Base-by-base conservation (phyloP, 2,113 vertebrate species). In the Tachysurus vachellii region DNA sequence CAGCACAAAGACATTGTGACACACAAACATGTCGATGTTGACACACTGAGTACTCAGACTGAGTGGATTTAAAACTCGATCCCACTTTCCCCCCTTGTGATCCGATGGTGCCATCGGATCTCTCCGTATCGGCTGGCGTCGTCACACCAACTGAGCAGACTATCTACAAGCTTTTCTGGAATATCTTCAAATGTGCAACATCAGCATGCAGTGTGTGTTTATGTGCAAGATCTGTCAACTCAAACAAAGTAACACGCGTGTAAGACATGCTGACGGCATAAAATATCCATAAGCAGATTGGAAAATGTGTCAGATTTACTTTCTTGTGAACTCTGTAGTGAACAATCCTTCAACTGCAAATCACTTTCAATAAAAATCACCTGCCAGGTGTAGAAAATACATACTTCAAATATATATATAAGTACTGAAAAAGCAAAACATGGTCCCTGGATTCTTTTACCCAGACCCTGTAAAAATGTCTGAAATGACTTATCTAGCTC, bases 1-100 rank as follows among this genome's bases (percentile, higher is more conserved):
- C n/a, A 66, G 85, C 71, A 70, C 68, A 42, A 88, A 85, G 59
- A 53, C 76, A 83, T 83, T 83, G 56, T 82, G 19, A 73, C 12
- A 19, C 64, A 14, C n/a, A 13, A 66, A 66, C 26, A 28, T 4
- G 36, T 44, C 19, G 17, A 42, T 44, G 17, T 70, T 36, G 14
- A 36, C 66, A 6, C 31, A 2, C 6, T 31, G 71, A 36, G 36
- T 36, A 36, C n/a, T 44, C 71, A 75, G 17, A 75, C 17, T 4
- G 10, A 47, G 19, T 12, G 5, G 23, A 47, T 14, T 13, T 44
- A 3, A 73, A 73, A 44, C 70, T 44, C 66, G 5, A 77, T n/a
- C 23, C 53, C 75, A 28, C 47, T 26, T 26, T 10, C 23, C 42
- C 8, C 19, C 21, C 10, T 23, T n/a, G 44, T 12, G 36, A 75